Evolutionary conservation across 2,113 vertebrate species (phyloP).

Genomic region (Polypterus senegalus): DNA sequence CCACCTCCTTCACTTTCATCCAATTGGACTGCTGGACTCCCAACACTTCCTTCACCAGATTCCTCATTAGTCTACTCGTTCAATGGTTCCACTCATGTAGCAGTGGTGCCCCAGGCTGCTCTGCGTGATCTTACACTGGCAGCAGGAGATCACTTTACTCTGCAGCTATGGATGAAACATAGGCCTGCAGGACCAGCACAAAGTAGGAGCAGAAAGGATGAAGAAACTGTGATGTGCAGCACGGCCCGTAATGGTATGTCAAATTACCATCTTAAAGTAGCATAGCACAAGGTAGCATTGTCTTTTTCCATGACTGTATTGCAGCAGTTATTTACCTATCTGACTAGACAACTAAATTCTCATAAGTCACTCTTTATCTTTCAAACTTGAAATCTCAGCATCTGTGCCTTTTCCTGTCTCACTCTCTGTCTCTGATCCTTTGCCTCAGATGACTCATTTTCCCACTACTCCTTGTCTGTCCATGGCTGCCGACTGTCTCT

Average conservation of each 20-base stretch:
- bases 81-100: constrained; percentile 81
- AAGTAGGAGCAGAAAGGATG: constrained; percentile 64
- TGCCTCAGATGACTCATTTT: constrained; percentile 76
- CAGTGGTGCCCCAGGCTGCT: constrained; percentile 67
- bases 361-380: background rate
- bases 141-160: constrained; percentile 77
- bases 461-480: constrained; percentile 84
- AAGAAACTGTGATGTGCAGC: constrained; percentile 85
- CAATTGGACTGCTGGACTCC: constrained; percentile 84
- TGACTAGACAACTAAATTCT: background rate
- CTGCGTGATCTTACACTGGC: constrained; percentile 42
- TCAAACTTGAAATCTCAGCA: background rate
- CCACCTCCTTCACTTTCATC: constrained; percentile 73
- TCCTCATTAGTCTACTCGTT: constrained; percentile 95
- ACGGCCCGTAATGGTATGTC: constrained; percentile 80
- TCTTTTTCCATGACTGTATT: too few relatives aligned
- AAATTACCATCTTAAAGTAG: background rate
- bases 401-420: background rate
- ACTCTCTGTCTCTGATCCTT: constrained; percentile 6
- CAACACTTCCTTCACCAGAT: constrained; percentile 87
- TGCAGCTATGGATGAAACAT: constrained; percentile 91
- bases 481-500: constrained; percentile 90
- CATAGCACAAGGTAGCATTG: too few relatives aligned
- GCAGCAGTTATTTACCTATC: background rate
- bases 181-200: constrained; percentile 44